A percentile compares a stretch with the other conserved stretches of the same genome.
Evolutionary conservation across 1,140 invertebrate species (phyloP).

Genomic region (Drusus annulatus): DNA sequence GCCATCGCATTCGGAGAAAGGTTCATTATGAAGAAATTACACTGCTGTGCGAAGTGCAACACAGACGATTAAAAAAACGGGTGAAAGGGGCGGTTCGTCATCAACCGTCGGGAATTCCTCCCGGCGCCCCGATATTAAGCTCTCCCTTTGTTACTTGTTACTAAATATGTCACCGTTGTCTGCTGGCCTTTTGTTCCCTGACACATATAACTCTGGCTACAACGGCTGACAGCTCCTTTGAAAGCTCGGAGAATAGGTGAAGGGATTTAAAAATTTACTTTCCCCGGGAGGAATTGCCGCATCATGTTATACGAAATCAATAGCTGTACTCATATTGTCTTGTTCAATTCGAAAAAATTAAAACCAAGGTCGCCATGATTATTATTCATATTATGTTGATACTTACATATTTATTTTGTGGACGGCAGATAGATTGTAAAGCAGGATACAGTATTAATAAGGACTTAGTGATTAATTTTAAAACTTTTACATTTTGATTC

Average conservation of each 20-base stretch:
- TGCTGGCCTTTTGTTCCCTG: conserved; percentile 22
- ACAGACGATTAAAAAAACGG: not conserved
- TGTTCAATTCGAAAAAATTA: too few species aligned
- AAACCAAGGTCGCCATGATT: too few species aligned
- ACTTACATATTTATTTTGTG: too few species aligned
- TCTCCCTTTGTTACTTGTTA: conserved; percentile 27
- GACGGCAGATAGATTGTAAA: too few species aligned
- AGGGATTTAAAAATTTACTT: conserved; percentile 12
- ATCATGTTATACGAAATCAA: not conserved
- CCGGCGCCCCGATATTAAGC: conserved; percentile 18
- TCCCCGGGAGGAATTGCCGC: conserved; percentile 13
- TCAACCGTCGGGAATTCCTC: conserved; percentile 14
- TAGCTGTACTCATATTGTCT: not conserved
- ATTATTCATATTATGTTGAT: too few species aligned
- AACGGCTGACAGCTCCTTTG: conserved; percentile 28
- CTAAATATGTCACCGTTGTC: conserved; percentile 34
- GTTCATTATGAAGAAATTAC: too few species aligned
- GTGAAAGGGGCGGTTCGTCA: conserved; percentile 7
- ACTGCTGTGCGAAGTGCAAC: too few species aligned
- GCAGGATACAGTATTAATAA: too few species aligned
- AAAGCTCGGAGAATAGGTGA: not conserved
- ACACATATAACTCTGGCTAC: conserved; percentile 32
- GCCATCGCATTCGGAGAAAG: too few species aligned
- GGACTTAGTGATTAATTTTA: too few species aligned
- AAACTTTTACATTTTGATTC: too few species aligned